These are phyloP conservation scores for Gorsachius goisagi DNA, from an alignment of 2,113 vertebrate species.

Conservation along the genomic window DNA sequence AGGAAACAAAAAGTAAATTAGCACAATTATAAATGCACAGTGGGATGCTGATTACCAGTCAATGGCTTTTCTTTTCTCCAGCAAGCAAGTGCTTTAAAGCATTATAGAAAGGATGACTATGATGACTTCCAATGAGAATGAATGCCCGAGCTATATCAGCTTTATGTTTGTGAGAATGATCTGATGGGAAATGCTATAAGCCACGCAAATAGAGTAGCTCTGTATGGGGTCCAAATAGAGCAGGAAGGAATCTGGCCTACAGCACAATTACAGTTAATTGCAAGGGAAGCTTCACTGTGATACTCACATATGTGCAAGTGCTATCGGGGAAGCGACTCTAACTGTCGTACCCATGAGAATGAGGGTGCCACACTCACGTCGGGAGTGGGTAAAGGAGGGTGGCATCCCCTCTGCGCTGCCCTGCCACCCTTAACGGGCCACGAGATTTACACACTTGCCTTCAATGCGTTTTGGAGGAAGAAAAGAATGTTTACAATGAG, in stretches of 20 bases:
- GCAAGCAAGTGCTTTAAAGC: conserved; percentile 41
- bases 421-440: background rate
- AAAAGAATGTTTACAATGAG: background rate
- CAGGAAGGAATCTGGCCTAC: conserved; percentile 53
- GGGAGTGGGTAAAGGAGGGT: background rate
- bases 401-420: background rate
- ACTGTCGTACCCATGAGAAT: background rate
- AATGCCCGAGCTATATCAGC: conserved; percentile 30
- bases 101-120: conserved; percentile 30
- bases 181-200: conserved; percentile 39
- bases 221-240: conserved; percentile 52
- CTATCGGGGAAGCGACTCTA: background rate
- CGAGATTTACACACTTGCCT: background rate
- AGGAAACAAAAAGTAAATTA: conserved; percentile 62
- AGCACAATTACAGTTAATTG: conserved; percentile 56
- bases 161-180: conserved; percentile 53
- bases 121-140: conserved; percentile 45
- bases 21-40: conserved; percentile 30
- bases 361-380: fast-evolving
- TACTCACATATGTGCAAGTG: conserved; percentile 6
- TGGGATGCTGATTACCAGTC: conserved; percentile 59
- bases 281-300: conserved; percentile 24
- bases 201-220: conserved; percentile 30
- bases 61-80: conserved; percentile 35
- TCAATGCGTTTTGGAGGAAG: background rate